Conservation (phyloP, 2,888 invertebrate genomes). For the Noctuana brunneofusca region DNA sequence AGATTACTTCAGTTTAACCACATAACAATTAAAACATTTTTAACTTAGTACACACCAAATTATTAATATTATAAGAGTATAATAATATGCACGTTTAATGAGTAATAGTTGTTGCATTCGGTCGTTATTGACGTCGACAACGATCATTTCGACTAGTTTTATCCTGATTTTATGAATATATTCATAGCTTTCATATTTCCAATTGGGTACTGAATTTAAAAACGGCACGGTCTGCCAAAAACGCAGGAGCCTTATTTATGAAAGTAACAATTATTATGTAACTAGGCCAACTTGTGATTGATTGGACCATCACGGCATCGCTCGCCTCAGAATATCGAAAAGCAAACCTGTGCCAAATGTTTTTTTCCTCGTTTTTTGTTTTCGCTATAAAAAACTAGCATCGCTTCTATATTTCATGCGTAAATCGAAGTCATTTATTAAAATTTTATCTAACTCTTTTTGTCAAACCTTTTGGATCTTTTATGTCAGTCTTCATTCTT, state of each 20-base stretch:
- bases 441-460: background rate
- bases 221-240: conserved; percentile 23
- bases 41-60: too few species aligned
- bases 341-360: conserved; percentile 61
- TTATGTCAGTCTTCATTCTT: background rate
- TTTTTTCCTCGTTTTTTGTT: conserved; percentile 50
- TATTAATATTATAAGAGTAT: too few species aligned
- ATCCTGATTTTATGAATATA: conserved; percentile 13
- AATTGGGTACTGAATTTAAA: conserved; percentile 18
- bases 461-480: background rate
- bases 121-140: background rate
- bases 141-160: background rate
- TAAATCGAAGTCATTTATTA: conserved; percentile 4
- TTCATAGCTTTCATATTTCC: conserved; percentile 11
- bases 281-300: conserved; percentile 67
- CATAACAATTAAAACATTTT: too few species aligned
- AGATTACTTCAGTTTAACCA: too few species aligned
- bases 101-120: too few species aligned
- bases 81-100: too few species aligned
- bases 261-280: conserved; percentile 51
- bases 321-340: conserved; percentile 50
- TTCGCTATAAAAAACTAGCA: conserved; percentile 37
- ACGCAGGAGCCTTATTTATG: conserved; percentile 19
- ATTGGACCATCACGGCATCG: conserved; percentile 61
- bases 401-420: conserved; percentile 19